These are phyloP conservation scores for Podiceps cristatus DNA, from an alignment of 2,113 vertebrate species.

Conservation along the genomic window DNA sequence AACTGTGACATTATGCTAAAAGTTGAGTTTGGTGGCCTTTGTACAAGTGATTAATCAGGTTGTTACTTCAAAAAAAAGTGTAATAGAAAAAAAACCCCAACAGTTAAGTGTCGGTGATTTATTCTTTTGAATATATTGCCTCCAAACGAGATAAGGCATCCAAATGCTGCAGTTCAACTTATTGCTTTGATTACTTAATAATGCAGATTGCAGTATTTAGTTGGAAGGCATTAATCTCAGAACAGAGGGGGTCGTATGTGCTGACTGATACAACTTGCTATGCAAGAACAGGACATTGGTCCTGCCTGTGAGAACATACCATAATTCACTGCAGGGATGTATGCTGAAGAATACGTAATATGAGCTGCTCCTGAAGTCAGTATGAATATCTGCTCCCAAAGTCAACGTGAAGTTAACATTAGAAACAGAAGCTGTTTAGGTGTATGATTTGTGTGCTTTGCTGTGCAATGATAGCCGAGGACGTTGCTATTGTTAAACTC, in stretches of 20 bases:
- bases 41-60: background rate
- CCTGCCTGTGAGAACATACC: background rate
- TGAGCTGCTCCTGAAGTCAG: background rate
- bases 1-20: background rate
- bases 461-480: background rate
- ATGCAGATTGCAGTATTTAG: background rate
- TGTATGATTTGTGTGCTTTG: background rate
- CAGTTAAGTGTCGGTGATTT: background rate
- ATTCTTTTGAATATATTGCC: background rate
- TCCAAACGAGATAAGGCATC: background rate
- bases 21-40: background rate
- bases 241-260: background rate
- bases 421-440: background rate
- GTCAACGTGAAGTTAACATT: background rate
- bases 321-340: background rate
- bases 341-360: background rate
- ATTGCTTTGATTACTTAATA: background rate
- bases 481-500: background rate
- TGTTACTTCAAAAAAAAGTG: background rate
- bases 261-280: background rate
- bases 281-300: background rate
- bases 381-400: background rate
- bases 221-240: background rate
- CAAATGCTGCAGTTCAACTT: background rate
- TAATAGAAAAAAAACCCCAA: background rate